Evolutionary conservation across 1,140 invertebrate species (phyloP).

Genomic region (Microplitis demolitor): DNA sequence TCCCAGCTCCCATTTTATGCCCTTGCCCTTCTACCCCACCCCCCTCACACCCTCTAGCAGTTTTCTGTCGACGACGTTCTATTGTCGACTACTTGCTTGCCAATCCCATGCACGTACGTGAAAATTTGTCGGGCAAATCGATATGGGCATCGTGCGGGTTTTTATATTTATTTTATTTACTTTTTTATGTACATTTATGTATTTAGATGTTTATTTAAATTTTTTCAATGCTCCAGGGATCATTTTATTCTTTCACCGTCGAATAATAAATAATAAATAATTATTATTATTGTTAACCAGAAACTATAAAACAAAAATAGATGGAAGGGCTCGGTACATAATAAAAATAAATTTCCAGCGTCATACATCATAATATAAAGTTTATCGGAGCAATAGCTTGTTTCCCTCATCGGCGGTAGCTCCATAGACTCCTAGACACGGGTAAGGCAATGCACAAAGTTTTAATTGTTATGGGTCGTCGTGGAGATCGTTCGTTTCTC

Average conservation of each 20-base stretch:
- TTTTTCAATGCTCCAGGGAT: background rate
- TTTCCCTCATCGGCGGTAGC: background rate
- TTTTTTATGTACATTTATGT: background rate
- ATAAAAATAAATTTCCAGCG: too few relatives aligned
- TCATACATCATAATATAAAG: conserved; percentile 40
- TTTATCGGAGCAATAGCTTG: conserved; percentile 28
- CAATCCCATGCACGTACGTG: conserved; percentile 21
- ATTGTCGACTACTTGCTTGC: conserved; percentile 4
- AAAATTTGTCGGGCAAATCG: conserved; percentile 30
- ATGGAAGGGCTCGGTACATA: too few relatives aligned
- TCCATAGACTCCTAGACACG: background rate
- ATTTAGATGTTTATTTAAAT: background rate
- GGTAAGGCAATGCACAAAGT: conserved; percentile 34
- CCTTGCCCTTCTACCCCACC: background rate
- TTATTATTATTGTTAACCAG: too few relatives aligned
- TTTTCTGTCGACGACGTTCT: background rate
- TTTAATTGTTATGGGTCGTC: conserved; percentile 45
- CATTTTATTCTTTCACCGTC: too few relatives aligned
- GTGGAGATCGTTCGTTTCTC: conserved; percentile 30
- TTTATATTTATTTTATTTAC: background rate
- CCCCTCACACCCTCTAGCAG: background rate
- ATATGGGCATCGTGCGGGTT: background rate
- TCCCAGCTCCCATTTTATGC: background rate
- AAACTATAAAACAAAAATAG: too few relatives aligned
- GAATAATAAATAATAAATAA: too few relatives aligned